Conservation (phyloP, 2,113 vertebrate species). For the Passer domesticus region DNA sequence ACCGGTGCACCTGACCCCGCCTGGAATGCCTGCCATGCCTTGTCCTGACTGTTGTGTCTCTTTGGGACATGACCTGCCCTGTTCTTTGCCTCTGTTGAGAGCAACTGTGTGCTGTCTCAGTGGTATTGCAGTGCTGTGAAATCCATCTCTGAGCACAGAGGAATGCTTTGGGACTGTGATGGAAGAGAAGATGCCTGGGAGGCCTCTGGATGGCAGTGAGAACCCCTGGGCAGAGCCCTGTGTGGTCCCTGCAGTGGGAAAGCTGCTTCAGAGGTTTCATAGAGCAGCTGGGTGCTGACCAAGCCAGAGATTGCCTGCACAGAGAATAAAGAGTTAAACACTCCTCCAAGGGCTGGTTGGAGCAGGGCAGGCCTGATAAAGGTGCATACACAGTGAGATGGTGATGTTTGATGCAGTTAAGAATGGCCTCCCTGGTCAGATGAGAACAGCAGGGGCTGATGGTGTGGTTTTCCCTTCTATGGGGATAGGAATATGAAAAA, state of each 20-base stretch:
- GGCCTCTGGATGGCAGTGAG: neutral
- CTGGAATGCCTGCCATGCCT: neutral
- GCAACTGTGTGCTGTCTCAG: neutral
- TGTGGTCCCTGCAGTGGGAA: neutral
- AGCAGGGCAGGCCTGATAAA: neutral
- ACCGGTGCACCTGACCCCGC: neutral
- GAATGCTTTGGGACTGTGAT: neutral
- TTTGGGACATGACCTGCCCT: neutral
- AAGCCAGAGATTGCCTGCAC: neutral
- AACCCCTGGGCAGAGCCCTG: neutral
- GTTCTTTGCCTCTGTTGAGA: neutral
- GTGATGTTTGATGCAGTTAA: neutral
- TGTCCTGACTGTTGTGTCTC: neutral
- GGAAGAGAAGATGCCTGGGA: neutral
- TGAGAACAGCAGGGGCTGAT: neutral
- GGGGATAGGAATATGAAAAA: neutral
- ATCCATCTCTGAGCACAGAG: neutral
- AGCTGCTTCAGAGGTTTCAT: neutral
- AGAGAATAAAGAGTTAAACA: neutral
- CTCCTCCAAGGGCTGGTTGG: neutral
- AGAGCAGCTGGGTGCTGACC: neutral
- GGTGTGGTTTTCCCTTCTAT: neutral
- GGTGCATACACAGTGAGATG: neutral
- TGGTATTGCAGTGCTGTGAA: neutral
- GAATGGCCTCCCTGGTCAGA: neutral